Base-by-base conservation (phyloP, 2,113 vertebrate genomes). In the Panthera uncia region DNA sequence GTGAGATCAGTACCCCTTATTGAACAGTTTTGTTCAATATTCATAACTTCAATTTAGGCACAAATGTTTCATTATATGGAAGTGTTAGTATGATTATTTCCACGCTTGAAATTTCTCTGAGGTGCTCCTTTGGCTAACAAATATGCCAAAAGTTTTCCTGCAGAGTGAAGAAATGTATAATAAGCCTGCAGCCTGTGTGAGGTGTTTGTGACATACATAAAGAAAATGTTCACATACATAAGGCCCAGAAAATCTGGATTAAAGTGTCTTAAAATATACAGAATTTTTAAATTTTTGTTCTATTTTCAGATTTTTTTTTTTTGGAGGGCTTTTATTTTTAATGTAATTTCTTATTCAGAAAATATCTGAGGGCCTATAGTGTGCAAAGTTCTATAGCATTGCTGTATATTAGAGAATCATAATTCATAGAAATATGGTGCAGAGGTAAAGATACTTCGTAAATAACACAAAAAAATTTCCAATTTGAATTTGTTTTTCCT, bases 21-120 rank as follows among this genome's bases (percentile, higher is more conserved):
- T 41, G 73, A 97, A 65, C 12, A 38, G n/a, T 97, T 94, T 90
- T 80, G 94, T 95, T 96, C 80, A 93, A 73, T 94, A 95, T 65
- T 69, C 27, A 81, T 89, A 78, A 69, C 65, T 94, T 97, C 48
- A 79, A 4, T 41, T 95, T 88, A 81, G 81, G 50, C 84, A 55
- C 69, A 89, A 45, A 57, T 71, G 19, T 91, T 96, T 97, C 78
- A 80, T 63, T 92, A 68, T 38, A 19, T 73, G 52, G 69, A 90
- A 91, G 48, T 48, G 52, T 83, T 91, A 48, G 55, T 63, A 74
- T 73, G 83, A 78, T 71, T 92, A 69, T 81, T 90, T 57, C 91
- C 13, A 38, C 79, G 29, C 41, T 76, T 36, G 14, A 83, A 65
- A 33, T 87, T 25, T 79, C 82, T 80, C 27, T 45, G 69, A 76